Evolutionary conservation across 2,888 invertebrate genomes (phyloP), one percentile per base, ranked within the genome.

Genomic region (Nephrotoma appendiculata): DNA sequence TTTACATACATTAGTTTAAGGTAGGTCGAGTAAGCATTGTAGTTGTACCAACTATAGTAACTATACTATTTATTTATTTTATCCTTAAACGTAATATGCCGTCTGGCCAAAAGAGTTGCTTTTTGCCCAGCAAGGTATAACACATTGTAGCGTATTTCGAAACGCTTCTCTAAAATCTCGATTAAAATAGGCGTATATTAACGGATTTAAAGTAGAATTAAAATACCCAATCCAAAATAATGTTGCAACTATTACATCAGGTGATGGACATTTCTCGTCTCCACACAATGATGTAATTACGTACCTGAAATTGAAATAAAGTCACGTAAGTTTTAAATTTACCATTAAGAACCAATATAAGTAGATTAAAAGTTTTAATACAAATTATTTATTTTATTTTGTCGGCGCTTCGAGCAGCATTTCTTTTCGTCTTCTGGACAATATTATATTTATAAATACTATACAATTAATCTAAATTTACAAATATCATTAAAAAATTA

Each of bases 201-300:
- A 93, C 0, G 98, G 98, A 92, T 99, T 99, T 87, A 98, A 93
- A 86, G 97, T 97, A 12, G 98, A 98, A 92, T 98, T 98, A 93
- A 97, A 97, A 93, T 99, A 99, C 87, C 99, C 99, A 89, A 99
- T 96, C 99, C 98, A 99, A 92, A 99, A 99, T 89, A 99, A 95
- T 87, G 98, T 94, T 88, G 96, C 95, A 87, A 98, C 97, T 86
- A 99, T 95, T 87, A 96, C 94, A 88, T 96, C 95, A 0, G 99
- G 98, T 89, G 95, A 96, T 85, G 94, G 93, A 91, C 98, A 98
- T 11, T 98, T 93, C 6, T 85, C 15, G 86, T 95, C 94, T 1
- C 96, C 97, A 91, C 98, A 97, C 0, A 97, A 92, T 87, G 96
- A 95, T 87, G 96, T 95, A 89, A 95, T 96, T 87, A 97, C 95